These are phyloP conservation scores for Oligia fasciuncula DNA, from an alignment of 2,888 invertebrate genomes.

Conservation along the genomic window DNA sequence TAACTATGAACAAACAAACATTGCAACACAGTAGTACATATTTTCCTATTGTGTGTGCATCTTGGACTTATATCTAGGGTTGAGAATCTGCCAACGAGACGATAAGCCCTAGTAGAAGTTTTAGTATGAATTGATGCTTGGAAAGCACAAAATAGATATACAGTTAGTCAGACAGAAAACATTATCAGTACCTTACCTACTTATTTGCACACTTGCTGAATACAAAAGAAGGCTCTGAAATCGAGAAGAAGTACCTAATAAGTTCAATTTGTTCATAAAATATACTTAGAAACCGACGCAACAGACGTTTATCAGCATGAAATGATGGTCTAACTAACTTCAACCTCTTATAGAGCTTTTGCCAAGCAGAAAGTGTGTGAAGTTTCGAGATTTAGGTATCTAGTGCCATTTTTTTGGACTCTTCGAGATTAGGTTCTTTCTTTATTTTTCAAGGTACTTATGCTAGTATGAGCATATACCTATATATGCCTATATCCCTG, in stretches of 20 bases:
- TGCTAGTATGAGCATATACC: background rate
- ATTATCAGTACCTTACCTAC: background rate
- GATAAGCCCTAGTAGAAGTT: background rate
- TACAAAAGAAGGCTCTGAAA: background rate
- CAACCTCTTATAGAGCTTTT: too few relatives aligned
- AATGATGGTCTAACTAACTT: background rate
- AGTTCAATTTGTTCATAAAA: background rate
- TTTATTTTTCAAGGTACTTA: background rate
- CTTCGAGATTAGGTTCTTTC: background rate
- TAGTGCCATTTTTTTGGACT: too few relatives aligned
- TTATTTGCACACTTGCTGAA: background rate
- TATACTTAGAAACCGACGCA: background rate
- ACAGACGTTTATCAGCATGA: background rate
- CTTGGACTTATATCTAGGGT: constrained; percentile 54
- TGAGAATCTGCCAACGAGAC: constrained; percentile 27
- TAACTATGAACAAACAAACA: constrained; percentile 64
- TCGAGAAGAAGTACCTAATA: background rate
- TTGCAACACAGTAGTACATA: constrained; percentile 62
- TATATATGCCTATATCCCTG: background rate
- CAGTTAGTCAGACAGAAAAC: background rate
- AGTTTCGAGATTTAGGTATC: too few relatives aligned
- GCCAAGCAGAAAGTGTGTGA: too few relatives aligned
- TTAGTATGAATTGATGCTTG: too few relatives aligned
- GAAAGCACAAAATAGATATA: background rate
- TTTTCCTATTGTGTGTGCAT: constrained; percentile 64